A percentile compares a stretch with the other conserved stretches of the same genome.
Conservation (phyloP, 2,797 vertebrate genomes). For the Poecilia picta region DNA sequence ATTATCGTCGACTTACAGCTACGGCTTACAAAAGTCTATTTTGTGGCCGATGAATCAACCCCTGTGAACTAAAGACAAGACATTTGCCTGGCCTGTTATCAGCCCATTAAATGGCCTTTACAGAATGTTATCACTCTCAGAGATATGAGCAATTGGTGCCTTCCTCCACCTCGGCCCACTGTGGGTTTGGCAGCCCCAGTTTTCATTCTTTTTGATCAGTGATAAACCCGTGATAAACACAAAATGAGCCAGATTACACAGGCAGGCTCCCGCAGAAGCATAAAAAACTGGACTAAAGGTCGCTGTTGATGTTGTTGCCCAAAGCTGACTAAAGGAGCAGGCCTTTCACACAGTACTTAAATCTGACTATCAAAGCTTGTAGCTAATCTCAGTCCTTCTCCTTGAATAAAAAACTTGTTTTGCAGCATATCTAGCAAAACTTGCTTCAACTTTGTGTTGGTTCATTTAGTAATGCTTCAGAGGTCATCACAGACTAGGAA, state of each 20-base stretch:
- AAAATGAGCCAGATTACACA: slow-evolving; percentile 3
- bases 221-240: slow-evolving; percentile 14
- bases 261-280: neutral
- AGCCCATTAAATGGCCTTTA: slow-evolving; percentile 5
- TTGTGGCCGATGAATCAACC: slow-evolving; percentile 18
- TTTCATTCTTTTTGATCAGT: slow-evolving; percentile 8
- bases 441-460: neutral
- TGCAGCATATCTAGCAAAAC: neutral
- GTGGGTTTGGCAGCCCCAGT: neutral
- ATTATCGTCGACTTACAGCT: slow-evolving; percentile 17
- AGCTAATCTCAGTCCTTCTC: neutral
- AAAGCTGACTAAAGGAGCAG: neutral
- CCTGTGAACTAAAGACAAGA: slow-evolving; percentile 8
- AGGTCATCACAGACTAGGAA: neutral
- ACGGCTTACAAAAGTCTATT: slow-evolving; percentile 3
- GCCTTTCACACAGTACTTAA: neutral
- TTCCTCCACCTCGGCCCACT: neutral
- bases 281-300: neutral
- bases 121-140: slow-evolving; percentile 3
- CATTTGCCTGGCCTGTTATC: slow-evolving; percentile 13
- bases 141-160: slow-evolving; percentile 4
- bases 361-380: neutral
- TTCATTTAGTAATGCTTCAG: neutral
- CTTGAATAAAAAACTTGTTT: neutral
- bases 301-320: neutral